Evolutionary conservation across 1,140 invertebrate genomes (phyloP).

Genomic region (Tetragnatha versicolor): DNA sequence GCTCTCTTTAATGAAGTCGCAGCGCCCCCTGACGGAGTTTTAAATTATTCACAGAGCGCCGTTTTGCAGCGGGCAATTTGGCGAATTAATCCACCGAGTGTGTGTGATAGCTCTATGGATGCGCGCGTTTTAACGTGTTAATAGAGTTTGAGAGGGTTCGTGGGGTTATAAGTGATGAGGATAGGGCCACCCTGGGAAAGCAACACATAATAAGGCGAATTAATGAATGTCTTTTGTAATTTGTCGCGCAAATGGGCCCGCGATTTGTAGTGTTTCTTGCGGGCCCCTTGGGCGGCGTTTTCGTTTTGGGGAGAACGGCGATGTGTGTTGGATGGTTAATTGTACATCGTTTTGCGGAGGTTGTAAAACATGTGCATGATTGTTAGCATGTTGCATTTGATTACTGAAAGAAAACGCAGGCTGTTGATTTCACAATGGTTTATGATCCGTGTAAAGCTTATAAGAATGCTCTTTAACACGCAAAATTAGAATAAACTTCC

Average conservation of each 20-base stretch:
- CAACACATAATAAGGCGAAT: conserved; percentile 46
- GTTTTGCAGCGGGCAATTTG: conserved; percentile 54
- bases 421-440: no score
- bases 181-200: conserved; percentile 10
- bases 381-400: no score
- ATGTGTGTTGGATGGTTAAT: background rate
- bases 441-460: no score
- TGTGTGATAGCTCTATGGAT: conserved; percentile 14
- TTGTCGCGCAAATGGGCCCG: conserved; percentile 14
- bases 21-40: conserved; percentile 28
- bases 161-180: conserved; percentile 26
- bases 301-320: background rate
- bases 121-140: conserved; percentile 18
- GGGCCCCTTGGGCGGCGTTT: background rate
- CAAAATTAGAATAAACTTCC: no score
- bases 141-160: conserved; percentile 14
- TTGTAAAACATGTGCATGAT: no score
- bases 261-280: conserved; percentile 3
- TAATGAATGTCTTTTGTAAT: conserved; percentile 44
- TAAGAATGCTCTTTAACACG: no score
- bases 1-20: conserved; percentile 52
- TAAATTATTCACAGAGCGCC: conserved; percentile 53
- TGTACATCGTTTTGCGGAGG: no score
- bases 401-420: no score
- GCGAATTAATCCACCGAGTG: conserved; percentile 41